Conservation (phyloP, 2,888 invertebrate genomes). For the Cataglyphis altisquamis region DNA sequence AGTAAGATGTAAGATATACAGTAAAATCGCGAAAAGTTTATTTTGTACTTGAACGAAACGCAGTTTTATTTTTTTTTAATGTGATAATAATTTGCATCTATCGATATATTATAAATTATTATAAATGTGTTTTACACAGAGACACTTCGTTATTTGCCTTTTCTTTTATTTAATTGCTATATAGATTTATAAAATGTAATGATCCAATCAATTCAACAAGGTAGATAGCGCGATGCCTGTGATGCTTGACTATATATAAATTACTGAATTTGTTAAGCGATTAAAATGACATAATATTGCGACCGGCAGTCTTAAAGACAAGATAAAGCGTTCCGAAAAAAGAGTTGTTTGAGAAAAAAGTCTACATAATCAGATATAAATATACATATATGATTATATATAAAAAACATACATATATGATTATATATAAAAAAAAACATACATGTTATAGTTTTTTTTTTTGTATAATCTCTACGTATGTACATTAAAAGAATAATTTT, state of each 20-base stretch:
- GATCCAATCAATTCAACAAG: slow-evolving; percentile 64
- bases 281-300: slow-evolving; percentile 23
- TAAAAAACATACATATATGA: neutral
- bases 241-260: neutral
- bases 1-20: slow-evolving; percentile 33
- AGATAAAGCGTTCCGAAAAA: neutral
- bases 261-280: slow-evolving; percentile 1
- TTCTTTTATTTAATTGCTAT: slow-evolving; percentile 68
- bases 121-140: slow-evolving; percentile 50
- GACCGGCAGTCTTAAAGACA: neutral
- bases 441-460: neutral
- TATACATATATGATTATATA: neutral
- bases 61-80: slow-evolving; percentile 65
- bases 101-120: slow-evolving; percentile 29
- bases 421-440: neutral
- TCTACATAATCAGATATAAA: neutral
- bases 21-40: slow-evolving; percentile 53
- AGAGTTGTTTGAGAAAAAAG: neutral
- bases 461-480: neutral
- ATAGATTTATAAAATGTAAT: slow-evolving; percentile 59
- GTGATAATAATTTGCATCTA: slow-evolving; percentile 53
- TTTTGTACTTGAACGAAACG: slow-evolving; percentile 59
- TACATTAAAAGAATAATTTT: neutral
- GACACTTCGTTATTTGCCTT: slow-evolving; percentile 63
- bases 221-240: slow-evolving; percentile 35